These are phyloP conservation scores for Seriola dumerili DNA, from an alignment of 2,113 vertebrate genomes.

Conservation along the genomic window DNA sequence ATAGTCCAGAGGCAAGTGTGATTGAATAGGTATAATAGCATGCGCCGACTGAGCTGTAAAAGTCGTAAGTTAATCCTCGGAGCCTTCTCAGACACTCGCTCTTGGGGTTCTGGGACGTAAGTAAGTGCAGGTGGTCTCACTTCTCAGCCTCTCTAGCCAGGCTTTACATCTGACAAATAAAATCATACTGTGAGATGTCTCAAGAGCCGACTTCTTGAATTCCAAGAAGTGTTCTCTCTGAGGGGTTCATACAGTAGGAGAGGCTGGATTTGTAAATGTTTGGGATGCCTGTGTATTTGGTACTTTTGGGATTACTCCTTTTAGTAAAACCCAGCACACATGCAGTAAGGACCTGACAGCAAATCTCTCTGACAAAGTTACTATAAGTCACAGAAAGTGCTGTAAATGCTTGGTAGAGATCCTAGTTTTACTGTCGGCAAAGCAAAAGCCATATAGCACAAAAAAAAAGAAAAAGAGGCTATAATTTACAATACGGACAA, in stretches of 20 bases:
- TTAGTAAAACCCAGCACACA: slow-evolving; percentile 31
- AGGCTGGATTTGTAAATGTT: slow-evolving; percentile 17
- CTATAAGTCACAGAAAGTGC: slow-evolving; percentile 33
- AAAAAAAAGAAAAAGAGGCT: neutral
- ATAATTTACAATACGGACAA: neutral
- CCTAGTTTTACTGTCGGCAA: slow-evolving; percentile 18
- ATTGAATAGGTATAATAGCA: slow-evolving; percentile 77
- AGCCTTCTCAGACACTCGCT: slow-evolving; percentile 69
- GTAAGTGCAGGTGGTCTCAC: slow-evolving; percentile 81
- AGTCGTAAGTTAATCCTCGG: slow-evolving; percentile 79
- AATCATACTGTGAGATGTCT: slow-evolving; percentile 59
- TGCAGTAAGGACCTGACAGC: slow-evolving; percentile 26
- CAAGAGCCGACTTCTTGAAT: slow-evolving; percentile 31
- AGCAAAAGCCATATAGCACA: neutral
- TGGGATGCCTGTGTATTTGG: slow-evolving; percentile 4
- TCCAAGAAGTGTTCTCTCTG: slow-evolving; percentile 17
- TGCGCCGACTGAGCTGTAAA: slow-evolving; percentile 76
- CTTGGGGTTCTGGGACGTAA: slow-evolving; percentile 73
- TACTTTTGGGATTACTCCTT: neutral
- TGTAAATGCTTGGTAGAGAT: slow-evolving; percentile 22
- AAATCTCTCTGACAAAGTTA: slow-evolving; percentile 58
- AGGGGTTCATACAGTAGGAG: slow-evolving; percentile 20
- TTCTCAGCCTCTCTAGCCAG: slow-evolving; percentile 43
- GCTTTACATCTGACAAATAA: slow-evolving; percentile 67
- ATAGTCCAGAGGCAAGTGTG: slow-evolving; percentile 72